Conservation (phyloP, 2,113 vertebrate species). For the Petromus typicus region DNA sequence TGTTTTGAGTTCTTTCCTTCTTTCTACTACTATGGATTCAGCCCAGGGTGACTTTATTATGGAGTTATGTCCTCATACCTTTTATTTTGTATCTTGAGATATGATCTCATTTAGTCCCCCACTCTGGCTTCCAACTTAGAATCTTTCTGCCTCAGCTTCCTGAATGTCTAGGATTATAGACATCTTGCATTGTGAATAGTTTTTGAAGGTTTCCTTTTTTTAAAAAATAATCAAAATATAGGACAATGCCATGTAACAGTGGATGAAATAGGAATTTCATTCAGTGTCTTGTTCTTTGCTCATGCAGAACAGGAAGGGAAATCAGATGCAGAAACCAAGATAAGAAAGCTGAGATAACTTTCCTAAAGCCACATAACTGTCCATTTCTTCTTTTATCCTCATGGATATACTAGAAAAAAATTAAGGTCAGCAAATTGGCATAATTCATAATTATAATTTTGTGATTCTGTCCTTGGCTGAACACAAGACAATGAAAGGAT, state of each 20-base stretch:
- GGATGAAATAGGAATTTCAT: not conserved
- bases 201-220: not conserved
- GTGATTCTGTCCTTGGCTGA: not conserved
- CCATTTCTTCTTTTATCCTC: slow-evolving; percentile 5
- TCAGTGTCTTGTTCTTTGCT: not conserved
- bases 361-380: not conserved
- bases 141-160: not conserved
- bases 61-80: not conserved
- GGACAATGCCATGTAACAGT: not conserved
- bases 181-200: not conserved
- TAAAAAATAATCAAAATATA: not conserved
- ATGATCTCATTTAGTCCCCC: not conserved
- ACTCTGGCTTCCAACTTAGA: no score
- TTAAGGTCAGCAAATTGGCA: not conserved
- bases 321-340: not conserved
- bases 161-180: not conserved
- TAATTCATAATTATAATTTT: not conserved
- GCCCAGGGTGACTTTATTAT: not conserved
- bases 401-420: not conserved
- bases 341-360: slow-evolving; percentile 16
- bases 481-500: not conserved
- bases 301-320: not conserved
- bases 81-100: not conserved
- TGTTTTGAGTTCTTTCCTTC: not conserved
- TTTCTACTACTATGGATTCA: not conserved